Evolutionary conservation across 2,888 invertebrate species (phyloP).

Genomic region (Volucella zonaria): DNA sequence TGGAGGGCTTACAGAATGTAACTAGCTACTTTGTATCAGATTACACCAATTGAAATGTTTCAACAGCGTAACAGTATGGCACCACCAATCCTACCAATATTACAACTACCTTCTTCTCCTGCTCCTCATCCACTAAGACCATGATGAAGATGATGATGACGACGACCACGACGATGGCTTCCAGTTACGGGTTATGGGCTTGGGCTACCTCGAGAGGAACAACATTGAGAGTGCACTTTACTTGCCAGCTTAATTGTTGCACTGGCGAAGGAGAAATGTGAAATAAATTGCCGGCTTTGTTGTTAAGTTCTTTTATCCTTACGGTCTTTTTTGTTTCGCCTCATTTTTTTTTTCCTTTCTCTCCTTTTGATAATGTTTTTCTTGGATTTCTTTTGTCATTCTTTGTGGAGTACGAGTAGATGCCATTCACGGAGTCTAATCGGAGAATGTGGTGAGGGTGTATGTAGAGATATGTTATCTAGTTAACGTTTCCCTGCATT

Average conservation of each 20-base stretch:
- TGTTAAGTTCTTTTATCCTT: conserved; percentile 14
- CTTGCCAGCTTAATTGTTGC: conserved; percentile 68
- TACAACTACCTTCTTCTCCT: background rate
- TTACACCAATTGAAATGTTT: conserved; percentile 73
- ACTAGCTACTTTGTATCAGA: conserved; percentile 71
- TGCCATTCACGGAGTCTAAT: conserved; percentile 33
- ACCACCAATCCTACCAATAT: conserved; percentile 8
- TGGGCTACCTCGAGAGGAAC: background rate
- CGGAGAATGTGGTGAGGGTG: conserved; percentile 36
- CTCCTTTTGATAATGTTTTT: background rate
- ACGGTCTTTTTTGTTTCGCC: background rate
- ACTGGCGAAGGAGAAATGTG: conserved; percentile 49
- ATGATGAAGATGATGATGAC: background rate
- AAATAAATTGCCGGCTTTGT: conserved; percentile 39
- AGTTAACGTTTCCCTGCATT: no score
- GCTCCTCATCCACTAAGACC: background rate
- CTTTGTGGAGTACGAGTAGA: conserved; percentile 11
- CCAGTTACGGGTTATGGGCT: background rate
- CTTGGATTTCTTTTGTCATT: conserved; percentile 18
- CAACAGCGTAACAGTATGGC: conserved; percentile 56
- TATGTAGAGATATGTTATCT: no score
- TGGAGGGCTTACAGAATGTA: conserved; percentile 28
- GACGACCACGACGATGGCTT: conserved; percentile 4
- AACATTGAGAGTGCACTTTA: conserved; percentile 61
- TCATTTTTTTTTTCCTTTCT: background rate